A percentile compares a stretch with the other conserved stretches of the same genome.
Evolutionary conservation across 2,888 invertebrate species (phyloP).

Genomic region (Escarpia spicata): DNA sequence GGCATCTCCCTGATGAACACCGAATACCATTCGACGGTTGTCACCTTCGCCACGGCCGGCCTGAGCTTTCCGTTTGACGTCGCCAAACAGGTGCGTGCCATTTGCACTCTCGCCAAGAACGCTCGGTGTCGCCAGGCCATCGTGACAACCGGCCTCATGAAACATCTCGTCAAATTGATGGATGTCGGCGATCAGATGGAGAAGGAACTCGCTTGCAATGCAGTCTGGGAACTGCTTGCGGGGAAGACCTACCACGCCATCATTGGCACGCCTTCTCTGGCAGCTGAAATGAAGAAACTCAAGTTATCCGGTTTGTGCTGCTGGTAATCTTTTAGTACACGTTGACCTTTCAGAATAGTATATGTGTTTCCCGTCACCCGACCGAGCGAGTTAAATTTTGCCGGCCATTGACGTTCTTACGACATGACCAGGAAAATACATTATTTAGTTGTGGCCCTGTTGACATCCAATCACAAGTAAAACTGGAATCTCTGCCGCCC

Average conservation of each 20-base stretch:
- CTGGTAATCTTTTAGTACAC: neutral
- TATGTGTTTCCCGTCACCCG: too few species aligned
- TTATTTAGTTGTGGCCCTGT: too few species aligned
- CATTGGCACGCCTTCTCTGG: neutral
- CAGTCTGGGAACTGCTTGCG: neutral
- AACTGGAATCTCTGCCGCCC: too few species aligned
- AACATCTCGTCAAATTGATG: conserved; percentile 7
- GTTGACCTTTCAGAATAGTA: too few species aligned
- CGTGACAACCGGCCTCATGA: neutral
- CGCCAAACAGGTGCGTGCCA: neutral
- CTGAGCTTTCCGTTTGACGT: neutral
- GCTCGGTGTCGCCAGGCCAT: neutral
- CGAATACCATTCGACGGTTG: neutral
- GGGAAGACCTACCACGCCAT: neutral
- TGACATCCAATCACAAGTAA: too few species aligned
- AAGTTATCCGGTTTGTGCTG: neutral
- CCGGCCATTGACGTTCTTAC: too few species aligned
- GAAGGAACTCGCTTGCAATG: neutral
- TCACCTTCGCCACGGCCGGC: neutral
- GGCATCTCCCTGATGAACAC: neutral
- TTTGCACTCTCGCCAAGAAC: neutral
- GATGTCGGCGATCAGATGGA: neutral
- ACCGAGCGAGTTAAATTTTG: too few species aligned
- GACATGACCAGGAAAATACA: too few species aligned
- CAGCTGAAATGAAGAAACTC: neutral